Base-by-base conservation (phyloP, 1,140 invertebrate genomes). In the Berghia stephanieae region DNA sequence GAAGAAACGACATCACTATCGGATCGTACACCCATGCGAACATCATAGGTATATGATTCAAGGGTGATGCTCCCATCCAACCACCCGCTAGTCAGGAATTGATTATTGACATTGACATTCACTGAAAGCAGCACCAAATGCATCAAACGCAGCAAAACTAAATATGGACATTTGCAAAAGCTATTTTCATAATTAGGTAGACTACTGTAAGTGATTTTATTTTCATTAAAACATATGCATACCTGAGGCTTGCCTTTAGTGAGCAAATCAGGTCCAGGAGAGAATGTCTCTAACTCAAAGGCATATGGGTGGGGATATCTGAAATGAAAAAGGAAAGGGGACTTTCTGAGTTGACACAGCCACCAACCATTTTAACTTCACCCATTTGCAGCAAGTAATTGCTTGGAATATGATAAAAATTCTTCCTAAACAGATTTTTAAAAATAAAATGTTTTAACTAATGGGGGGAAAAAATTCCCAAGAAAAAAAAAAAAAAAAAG, bases 261-360 rank as follows among this genome's bases (percentile, higher is more conserved):
- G 1, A 90, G 77, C 16, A 79, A 73, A 2, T 84, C 71, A 27
- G 81, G 82, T 3, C 70, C 49, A 36, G 84, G 85, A 76, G 83
- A 66, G 74, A 90, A 90, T 43, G 88, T 80, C 40, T 96, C 92
- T 18, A 99, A 86, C 89, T 99, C 97, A 86, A 92, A 92, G 86
- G 95, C 93, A 88, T 99, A 99, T 0, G 97, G 97, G 91, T 98
- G 96, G 80, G 93, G 92, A 88, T 92, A 95, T 78, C 93, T 93
- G 83, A 79, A 89, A 82, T 78, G 49, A 6, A 83, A 60, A 80
- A 78, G 81, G 70, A 77, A 60, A 44, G 55, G 34, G 21, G 43
- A 36, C 60, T 42, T 69, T 16, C 34, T n/a, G 21, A 44, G 40
- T 27, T 18, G 38, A 57, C 46, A 36, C 10, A 46, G 43, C n/a